Percentiles rank a stretch among this genome's conserved stretches.
phyloP scores from a whole-genome alignment of 2,797 vertebrate species.

The Neosilurus hyrtlii region DNA sequence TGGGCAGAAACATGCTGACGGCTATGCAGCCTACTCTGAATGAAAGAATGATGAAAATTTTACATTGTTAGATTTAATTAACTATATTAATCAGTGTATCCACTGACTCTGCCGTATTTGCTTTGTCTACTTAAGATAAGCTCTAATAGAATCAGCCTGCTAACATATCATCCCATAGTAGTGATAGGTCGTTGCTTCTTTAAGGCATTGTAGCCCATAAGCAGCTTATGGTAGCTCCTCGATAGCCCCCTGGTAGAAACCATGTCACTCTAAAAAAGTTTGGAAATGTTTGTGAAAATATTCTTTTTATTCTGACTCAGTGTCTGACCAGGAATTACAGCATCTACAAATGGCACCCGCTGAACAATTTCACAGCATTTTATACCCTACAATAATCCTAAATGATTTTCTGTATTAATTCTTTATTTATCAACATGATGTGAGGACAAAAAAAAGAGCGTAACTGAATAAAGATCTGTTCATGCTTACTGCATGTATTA shows the following conservation, averaged over 20 bases:
- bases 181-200: no score
- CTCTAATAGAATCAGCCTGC: background rate
- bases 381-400: background rate
- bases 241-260: background rate
- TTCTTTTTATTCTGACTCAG: background rate
- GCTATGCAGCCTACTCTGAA: no score
- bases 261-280: background rate
- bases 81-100: no score
- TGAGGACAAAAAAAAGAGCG: background rate
- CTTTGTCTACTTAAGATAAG: background rate
- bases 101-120: no score
- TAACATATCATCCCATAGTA: background rate
- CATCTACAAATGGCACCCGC: background rate
- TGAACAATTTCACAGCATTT: background rate
- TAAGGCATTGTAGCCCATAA: background rate
- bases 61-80: no score
- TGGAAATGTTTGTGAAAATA: background rate
- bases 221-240: background rate
- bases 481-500: background rate
- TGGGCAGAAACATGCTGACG: no score
- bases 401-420: background rate
- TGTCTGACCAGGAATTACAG: background rate
- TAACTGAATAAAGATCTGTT: background rate
- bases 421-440: background rate
- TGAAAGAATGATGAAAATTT: no score